Conservation (phyloP, 2,113 vertebrate species). For the Pseudorasbora parva region DNA sequence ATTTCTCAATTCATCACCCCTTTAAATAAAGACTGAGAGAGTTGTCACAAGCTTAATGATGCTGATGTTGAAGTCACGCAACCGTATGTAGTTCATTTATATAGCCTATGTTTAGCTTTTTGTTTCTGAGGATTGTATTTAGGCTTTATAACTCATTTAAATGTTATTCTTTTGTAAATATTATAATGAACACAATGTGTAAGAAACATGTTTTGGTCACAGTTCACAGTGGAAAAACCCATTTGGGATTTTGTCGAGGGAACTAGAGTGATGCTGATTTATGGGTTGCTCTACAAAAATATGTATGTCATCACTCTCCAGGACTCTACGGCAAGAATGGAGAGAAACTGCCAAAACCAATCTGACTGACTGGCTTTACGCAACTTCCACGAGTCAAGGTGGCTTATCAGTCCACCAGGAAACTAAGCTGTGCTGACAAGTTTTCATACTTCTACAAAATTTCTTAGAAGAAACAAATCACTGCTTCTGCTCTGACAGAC, state of each 20-base stretch:
- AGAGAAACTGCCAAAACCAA: not conserved
- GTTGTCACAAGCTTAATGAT: not conserved
- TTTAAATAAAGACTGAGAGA: too few relatives aligned
- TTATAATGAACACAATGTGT: not conserved
- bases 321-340: not conserved
- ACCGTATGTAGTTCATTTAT: too few relatives aligned
- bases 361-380: not conserved
- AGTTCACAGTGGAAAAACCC: not conserved
- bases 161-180: too few relatives aligned
- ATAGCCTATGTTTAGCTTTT: too few relatives aligned
- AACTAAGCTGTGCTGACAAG: not conserved
- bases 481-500: too few relatives aligned
- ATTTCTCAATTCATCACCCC: too few relatives aligned
- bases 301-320: not conserved
- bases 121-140: too few relatives aligned
- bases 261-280: not conserved
- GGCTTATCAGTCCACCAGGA: not conserved
- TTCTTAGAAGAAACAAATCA: too few relatives aligned
- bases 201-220: not conserved
- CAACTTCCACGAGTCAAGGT: not conserved
- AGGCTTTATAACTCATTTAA: too few relatives aligned
- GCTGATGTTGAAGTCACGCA: too few relatives aligned
- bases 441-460: not conserved
- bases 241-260: not conserved
- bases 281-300: not conserved